phyloP scores from a whole-genome alignment of 2,888 invertebrate genomes.

The Tetheella fluctuosa region DNA sequence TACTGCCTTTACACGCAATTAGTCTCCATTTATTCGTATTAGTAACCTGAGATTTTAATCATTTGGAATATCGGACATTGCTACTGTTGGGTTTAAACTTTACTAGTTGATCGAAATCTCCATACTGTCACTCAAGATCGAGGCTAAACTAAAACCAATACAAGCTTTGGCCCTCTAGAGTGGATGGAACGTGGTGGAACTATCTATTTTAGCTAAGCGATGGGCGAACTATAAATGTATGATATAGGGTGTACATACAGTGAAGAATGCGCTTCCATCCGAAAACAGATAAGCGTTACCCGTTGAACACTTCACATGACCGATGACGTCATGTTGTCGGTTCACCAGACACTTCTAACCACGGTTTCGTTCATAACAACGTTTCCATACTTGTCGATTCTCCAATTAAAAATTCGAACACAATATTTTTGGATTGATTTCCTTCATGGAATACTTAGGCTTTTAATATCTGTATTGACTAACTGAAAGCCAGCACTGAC shows the following conservation, averaged over 20 bases:
- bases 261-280: conserved; percentile 62
- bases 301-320: conserved; percentile 44
- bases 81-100: background rate
- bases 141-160: background rate
- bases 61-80: background rate
- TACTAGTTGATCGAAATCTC: background rate
- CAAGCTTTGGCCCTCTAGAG: background rate
- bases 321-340: conserved; percentile 54
- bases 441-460: background rate
- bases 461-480: no score
- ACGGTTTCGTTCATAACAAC: background rate
- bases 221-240: conserved; percentile 53
- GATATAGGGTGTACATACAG: conserved; percentile 39
- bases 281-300: conserved; percentile 64
- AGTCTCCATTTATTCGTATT: background rate
- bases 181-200: no score
- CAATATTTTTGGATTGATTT: background rate
- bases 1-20: no score
- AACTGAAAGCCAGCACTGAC: no score
- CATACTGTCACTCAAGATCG: background rate
- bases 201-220: conserved; percentile 27
- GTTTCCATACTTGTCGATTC: background rate
- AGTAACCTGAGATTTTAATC: background rate
- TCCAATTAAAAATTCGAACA: background rate
- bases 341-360: background rate